A percentile compares a stretch with the other conserved stretches of the same genome.
These are phyloP conservation scores for Sander lucioperca DNA, from an alignment of 2,113 vertebrate species.

Conservation along the genomic window DNA sequence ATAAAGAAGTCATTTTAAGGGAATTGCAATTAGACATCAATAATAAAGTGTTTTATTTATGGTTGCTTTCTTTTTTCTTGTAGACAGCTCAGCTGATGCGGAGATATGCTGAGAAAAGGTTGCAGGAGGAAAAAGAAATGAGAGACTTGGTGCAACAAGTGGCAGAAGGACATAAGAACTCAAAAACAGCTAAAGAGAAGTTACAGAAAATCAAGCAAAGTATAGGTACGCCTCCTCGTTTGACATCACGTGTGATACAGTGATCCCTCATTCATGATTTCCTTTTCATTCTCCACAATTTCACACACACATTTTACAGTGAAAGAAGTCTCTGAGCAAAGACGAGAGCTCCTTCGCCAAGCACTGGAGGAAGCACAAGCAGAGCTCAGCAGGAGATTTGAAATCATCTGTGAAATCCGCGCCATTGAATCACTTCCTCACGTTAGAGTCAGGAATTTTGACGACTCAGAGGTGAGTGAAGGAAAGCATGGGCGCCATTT, in stretches of 20 bases:
- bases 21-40: constrained; percentile 9
- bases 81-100: constrained; percentile 87
- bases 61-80: constrained; percentile 29
- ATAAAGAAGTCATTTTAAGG: background rate
- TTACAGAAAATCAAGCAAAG: constrained; percentile 86
- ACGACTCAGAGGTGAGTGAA: constrained; percentile 89
- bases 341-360: constrained; percentile 83
- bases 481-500: background rate
- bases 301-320: constrained; percentile 76
- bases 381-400: constrained; percentile 83
- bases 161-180: constrained; percentile 87
- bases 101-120: constrained; percentile 80
- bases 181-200: constrained; percentile 85
- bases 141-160: constrained; percentile 89
- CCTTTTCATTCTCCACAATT: constrained; percentile 9
- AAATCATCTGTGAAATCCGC: constrained; percentile 87
- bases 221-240: constrained; percentile 80
- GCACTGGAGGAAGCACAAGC: constrained; percentile 84
- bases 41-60: background rate
- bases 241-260: background rate
- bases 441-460: constrained; percentile 84
- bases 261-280: background rate
- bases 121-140: constrained; percentile 86
- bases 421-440: constrained; percentile 83
- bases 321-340: constrained; percentile 89